phyloP scores from a whole-genome alignment of 1,140 invertebrate species.

The Conus betulinus region DNA sequence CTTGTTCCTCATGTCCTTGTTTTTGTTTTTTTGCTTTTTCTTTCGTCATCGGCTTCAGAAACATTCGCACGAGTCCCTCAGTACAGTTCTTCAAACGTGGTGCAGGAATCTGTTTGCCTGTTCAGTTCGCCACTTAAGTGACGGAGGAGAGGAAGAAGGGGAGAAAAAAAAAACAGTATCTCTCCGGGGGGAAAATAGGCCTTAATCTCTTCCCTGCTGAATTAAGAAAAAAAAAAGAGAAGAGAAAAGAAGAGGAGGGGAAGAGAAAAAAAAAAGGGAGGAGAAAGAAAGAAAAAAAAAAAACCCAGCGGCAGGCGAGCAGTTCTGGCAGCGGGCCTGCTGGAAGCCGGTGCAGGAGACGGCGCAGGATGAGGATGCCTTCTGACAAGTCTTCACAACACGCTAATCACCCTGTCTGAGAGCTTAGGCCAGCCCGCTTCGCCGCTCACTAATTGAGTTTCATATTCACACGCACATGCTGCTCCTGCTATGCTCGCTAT shows the following conservation, averaged over 20 bases:
- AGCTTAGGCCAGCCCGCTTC: slow-evolving; percentile 13
- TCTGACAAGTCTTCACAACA: slow-evolving; percentile 32
- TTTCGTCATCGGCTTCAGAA: background rate
- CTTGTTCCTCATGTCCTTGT: background rate
- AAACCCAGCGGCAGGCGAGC: background rate
- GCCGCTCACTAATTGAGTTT: slow-evolving; percentile 31
- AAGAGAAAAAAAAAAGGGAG: background rate
- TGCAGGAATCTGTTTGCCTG: slow-evolving; percentile 4
- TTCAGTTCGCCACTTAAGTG: background rate
- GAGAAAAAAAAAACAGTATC: background rate
- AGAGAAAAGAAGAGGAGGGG: background rate
- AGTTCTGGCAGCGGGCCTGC: background rate
- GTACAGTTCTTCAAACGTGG: background rate
- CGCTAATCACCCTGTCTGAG: slow-evolving; percentile 27
- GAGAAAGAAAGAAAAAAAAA: background rate
- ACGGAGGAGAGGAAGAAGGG: background rate
- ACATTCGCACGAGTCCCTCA: background rate
- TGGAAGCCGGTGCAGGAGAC: background rate
- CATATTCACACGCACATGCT: slow-evolving; percentile 26
- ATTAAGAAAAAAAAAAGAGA: background rate
- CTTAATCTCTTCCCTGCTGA: slow-evolving; percentile 2
- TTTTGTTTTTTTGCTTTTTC: background rate
- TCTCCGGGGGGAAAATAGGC: background rate
- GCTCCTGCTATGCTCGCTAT: background rate
- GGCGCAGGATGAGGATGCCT: slow-evolving; percentile 19